Base-by-base conservation (phyloP, 2,888 invertebrate genomes). In the Drosophila rellima region DNA sequence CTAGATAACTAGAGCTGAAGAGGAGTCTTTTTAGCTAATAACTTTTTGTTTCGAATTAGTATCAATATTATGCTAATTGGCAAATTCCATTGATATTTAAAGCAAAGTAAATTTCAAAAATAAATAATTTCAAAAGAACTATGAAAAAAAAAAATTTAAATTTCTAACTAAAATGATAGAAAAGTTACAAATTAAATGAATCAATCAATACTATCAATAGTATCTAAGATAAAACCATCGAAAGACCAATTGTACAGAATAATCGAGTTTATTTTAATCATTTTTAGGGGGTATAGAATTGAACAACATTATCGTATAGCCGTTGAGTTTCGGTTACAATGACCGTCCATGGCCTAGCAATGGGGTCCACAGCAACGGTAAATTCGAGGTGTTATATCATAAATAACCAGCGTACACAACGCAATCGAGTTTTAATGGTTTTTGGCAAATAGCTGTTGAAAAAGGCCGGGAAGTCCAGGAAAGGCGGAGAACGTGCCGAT, bases 381-480 rank as follows among this genome's bases (percentile, higher is more conserved):
- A 56, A 35, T 20, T 1, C 56, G 35, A 68, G 45, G 52, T 59
- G 77, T 85, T 85, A 85, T 75, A 68, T 82, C 88, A 85, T 88
- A 82, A 78, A 78, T 69, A 64, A 87, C 70, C 70, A 54, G 39
- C 8, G 61, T 47, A n/a, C 35, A 52, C 72, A 66, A 80, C 81
- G 78, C 76, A 88, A 82, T 80, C 64, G 61, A 60, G 56, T 35
- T 64, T 77, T 80, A 70, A 70, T 67, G 51, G 48, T 56, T 75
- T 82, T 89, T 90, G 83, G 89, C 90, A 88, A 89, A 89, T 74
- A 78, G 59, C 61, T 47, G 48, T 45, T 37, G n/a, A 20, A 44
- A 74, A 68, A 66, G 80, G 85, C 75, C 75, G 90, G 90, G 70
- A 90, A 88, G 81, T 71, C 88, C 88, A 77, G 90, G 54, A 71